Conservation (phyloP, 2,797 vertebrate genomes). For the Craterocephalus amniculus region DNA sequence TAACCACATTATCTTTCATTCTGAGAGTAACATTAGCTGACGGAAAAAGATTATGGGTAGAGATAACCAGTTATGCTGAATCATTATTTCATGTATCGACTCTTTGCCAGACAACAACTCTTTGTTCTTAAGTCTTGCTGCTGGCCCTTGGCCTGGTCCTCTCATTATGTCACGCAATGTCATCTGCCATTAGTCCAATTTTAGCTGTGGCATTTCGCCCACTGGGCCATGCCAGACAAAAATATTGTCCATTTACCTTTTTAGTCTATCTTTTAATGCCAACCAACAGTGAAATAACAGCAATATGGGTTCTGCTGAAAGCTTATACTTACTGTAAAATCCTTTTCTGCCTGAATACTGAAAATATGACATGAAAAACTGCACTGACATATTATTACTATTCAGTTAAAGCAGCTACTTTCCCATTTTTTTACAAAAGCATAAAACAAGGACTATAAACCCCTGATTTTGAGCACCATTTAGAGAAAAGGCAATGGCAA, state of each 20-base stretch:
- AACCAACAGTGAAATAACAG: background rate
- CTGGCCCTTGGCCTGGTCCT: slow-evolving; percentile 28
- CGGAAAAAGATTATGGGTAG: slow-evolving; percentile 36
- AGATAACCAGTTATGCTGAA: slow-evolving; percentile 18
- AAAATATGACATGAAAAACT: background rate
- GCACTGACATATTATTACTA: no score
- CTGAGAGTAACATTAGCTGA: background rate
- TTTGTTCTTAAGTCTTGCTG: slow-evolving; percentile 35
- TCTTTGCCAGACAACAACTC: slow-evolving; percentile 20
- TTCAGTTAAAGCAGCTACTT: background rate
- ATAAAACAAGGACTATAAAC: background rate
- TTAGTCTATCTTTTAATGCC: background rate
- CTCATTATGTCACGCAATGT: slow-evolving; percentile 49
- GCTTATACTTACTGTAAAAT: background rate
- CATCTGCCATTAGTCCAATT: slow-evolving; percentile 48
- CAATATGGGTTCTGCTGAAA: background rate
- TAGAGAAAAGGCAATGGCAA: slow-evolving; percentile 1
- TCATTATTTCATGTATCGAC: slow-evolving; percentile 35
- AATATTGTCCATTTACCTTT: slow-evolving; percentile 11
- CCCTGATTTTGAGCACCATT: background rate
- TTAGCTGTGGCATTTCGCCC: slow-evolving; percentile 32
- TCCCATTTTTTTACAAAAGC: background rate
- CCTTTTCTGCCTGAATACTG: background rate
- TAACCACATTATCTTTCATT: background rate
- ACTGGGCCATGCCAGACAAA: slow-evolving; percentile 5